These are phyloP conservation scores for Thumatha senex DNA, from an alignment of 2,888 invertebrate genomes.

Conservation along the genomic window DNA sequence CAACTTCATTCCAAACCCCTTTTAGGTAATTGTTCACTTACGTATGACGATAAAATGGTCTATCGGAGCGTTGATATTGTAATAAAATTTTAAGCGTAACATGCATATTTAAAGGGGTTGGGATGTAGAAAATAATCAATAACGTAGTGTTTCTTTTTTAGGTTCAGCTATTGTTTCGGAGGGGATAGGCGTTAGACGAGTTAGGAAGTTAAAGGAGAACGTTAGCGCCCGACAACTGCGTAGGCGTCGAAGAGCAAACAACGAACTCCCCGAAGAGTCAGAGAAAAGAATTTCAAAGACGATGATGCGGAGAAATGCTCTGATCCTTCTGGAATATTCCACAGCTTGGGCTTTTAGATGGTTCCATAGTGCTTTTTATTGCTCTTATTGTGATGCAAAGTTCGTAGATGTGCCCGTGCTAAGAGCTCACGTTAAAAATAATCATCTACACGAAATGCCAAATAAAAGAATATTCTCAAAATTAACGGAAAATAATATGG, in stretches of 20 bases:
- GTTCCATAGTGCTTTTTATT: constrained; percentile 69
- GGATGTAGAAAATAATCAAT: constrained; percentile 7
- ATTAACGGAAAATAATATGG: constrained; percentile 72
- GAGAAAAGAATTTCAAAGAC: constrained; percentile 71
- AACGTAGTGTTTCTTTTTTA: constrained; percentile 54
- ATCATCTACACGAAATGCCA: constrained; percentile 56
- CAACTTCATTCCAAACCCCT: not conserved
- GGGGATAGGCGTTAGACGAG: constrained; percentile 51
- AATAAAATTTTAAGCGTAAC: no score
- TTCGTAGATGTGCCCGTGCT: constrained; percentile 58
- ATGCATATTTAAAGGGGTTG: not conserved
- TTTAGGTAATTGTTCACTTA: no score
- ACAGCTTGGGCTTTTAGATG: constrained; percentile 77
- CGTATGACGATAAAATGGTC: no score
- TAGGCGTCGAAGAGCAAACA: constrained; percentile 71
- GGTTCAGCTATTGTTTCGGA: constrained; percentile 63
- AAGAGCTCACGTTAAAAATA: constrained; percentile 52
- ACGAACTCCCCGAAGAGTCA: constrained; percentile 69
- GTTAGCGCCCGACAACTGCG: constrained; percentile 74
- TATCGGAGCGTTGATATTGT: no score
- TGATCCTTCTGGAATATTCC: constrained; percentile 65
- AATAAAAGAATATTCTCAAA: constrained; percentile 66
- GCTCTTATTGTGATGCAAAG: constrained; percentile 69
- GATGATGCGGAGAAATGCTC: constrained; percentile 73
- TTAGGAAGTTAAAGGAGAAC: constrained; percentile 70